phyloP scores from a whole-genome alignment of 2,797 vertebrate species.

The Sebastes elongatus region DNA sequence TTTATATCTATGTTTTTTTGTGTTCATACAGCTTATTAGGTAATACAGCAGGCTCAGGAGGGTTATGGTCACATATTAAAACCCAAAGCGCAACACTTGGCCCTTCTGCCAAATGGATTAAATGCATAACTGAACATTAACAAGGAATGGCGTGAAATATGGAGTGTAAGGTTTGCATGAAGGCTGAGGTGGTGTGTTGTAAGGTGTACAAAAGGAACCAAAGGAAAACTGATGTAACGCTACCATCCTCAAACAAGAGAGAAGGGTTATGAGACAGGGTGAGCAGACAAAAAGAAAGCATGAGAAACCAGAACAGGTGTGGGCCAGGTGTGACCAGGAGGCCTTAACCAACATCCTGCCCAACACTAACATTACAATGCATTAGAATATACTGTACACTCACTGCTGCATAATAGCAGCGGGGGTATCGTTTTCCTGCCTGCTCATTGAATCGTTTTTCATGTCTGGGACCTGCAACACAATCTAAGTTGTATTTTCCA shows the following conservation, averaged over 20 bases:
- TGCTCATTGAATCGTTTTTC: neutral
- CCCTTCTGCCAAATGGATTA: neutral
- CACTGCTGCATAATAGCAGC: neutral
- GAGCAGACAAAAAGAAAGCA: no score
- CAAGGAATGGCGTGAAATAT: neutral
- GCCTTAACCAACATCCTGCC: no score
- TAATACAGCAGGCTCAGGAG: no score
- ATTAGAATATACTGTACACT: no score
- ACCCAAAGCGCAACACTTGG: no score
- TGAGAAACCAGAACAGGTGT: no score
- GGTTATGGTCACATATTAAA: no score
- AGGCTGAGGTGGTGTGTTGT: neutral
- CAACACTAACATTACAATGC: no score
- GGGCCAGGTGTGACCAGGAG: no score
- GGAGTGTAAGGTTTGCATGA: neutral
- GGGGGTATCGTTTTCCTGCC: neutral
- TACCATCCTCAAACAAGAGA: neutral
- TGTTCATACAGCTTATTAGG: no score
- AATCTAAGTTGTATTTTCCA: neutral
- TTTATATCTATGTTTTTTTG: no score
- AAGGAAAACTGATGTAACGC: neutral
- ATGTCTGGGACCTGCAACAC: neutral
- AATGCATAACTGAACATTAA: neutral
- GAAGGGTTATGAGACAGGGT: neutral
- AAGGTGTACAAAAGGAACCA: neutral